Evolutionary conservation across 2,113 vertebrate genomes (phyloP).

Genomic region (Hippocampus mohnikei): DNA sequence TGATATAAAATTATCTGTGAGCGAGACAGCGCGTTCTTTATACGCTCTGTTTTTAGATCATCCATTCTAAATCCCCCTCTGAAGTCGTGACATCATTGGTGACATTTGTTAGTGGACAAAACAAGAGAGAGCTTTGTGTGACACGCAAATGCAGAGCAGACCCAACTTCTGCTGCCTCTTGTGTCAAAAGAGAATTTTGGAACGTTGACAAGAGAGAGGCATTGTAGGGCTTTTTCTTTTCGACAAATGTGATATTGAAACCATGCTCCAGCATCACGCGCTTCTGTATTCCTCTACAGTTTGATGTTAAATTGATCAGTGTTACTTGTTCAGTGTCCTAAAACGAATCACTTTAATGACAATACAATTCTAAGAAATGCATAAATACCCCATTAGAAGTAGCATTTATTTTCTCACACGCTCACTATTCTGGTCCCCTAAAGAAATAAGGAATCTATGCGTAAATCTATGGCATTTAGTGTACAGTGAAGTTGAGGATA

Average conservation of each 20-base stretch:
- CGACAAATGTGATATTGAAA: constrained; percentile 29
- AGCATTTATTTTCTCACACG: too few relatives aligned
- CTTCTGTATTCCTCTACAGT: constrained; percentile 5
- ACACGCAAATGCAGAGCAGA: constrained; percentile 30
- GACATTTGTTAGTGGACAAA: constrained; percentile 53
- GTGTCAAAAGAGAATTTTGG: constrained; percentile 24
- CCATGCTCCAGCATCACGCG: constrained; percentile 2
- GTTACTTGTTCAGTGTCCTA: background rate
- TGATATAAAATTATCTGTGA: constrained; percentile 1
- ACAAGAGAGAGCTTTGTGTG: constrained; percentile 59
- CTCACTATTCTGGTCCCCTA: too few relatives aligned
- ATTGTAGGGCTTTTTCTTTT: background rate
- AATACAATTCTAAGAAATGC: too few relatives aligned
- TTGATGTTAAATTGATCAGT: background rate
- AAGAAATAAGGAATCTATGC: too few relatives aligned
- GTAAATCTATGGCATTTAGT: too few relatives aligned
- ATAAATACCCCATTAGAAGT: too few relatives aligned
- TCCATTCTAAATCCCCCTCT: constrained; percentile 41
- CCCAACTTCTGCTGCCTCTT: constrained; percentile 23
- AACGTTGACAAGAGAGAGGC: constrained; percentile 13
- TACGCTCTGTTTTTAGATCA: constrained; percentile 37
- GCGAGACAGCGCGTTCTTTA: constrained; percentile 19
- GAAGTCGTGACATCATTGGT: constrained; percentile 54
- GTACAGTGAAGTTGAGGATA: too few relatives aligned
- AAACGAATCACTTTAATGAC: too few relatives aligned